Percentiles rank a stretch among this genome's conserved stretches.
Evolutionary conservation across 2,113 vertebrate species (phyloP).

Genomic region (Saguinus midas): DNA sequence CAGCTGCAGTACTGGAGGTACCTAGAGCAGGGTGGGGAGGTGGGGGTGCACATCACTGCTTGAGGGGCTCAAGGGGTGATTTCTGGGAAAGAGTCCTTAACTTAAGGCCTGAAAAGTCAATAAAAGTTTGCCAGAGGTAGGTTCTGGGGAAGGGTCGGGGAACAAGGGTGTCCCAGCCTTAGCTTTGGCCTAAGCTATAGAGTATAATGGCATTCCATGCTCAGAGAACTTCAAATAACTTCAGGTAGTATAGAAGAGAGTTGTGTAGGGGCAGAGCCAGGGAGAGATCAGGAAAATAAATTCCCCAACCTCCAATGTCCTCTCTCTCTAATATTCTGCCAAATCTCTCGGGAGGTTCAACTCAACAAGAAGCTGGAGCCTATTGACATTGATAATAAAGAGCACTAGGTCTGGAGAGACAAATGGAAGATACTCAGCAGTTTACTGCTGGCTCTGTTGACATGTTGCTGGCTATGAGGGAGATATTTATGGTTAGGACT

Average conservation of each 20-base stretch:
- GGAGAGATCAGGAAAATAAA: background rate
- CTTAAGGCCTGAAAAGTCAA: background rate
- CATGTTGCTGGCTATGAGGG: background rate
- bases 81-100: background rate
- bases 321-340: background rate
- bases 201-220: background rate
- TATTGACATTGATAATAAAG: background rate
- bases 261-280: background rate
- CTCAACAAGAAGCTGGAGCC: background rate
- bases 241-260: background rate
- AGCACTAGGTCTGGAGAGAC: background rate
- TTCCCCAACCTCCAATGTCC: background rate
- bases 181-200: background rate
- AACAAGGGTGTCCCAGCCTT: background rate
- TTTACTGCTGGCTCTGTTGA: background rate
- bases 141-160: background rate
- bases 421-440: background rate
- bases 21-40: background rate
- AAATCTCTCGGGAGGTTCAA: background rate
- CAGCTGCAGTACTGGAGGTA: background rate
- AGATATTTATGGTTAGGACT: background rate
- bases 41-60: background rate
- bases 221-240: slow-evolving; percentile 14
- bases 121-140: background rate
- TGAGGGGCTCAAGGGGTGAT: background rate